phyloP scores from a whole-genome alignment of 2,797 vertebrate species.

The Phalanger gymnotis region DNA sequence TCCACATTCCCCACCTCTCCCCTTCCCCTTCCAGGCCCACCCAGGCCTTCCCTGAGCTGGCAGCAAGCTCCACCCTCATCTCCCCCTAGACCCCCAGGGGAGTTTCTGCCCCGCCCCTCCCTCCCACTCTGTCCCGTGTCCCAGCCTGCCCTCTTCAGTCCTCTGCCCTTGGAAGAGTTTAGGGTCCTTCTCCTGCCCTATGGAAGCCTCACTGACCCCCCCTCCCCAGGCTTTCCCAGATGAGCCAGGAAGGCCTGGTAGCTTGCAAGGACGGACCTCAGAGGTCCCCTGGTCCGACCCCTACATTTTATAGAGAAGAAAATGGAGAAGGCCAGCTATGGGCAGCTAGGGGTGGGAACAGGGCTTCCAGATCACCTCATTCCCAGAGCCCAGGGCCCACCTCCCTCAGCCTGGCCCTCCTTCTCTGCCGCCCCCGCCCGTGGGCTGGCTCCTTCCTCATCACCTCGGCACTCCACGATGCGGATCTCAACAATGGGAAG shows the following conservation, averaged over 20 bases:
- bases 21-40: background rate
- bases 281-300: background rate
- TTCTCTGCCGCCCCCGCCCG: background rate
- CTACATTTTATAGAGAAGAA: background rate
- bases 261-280: background rate
- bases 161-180: background rate
- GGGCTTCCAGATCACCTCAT: too few relatives aligned
- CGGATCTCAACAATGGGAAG: slow-evolving; percentile 95
- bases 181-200: background rate
- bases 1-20: background rate
- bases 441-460: background rate
- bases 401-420: background rate
- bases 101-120: too few relatives aligned
- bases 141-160: too few relatives aligned
- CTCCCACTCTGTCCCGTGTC: too few relatives aligned
- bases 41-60: too few relatives aligned
- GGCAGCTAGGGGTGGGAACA: too few relatives aligned
- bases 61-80: background rate
- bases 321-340: background rate
- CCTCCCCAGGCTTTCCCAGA: too few relatives aligned
- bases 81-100: background rate
- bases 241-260: background rate
- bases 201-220: too few relatives aligned
- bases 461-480: slow-evolving; percentile 97
- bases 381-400: too few relatives aligned